These are phyloP conservation scores for Branchipolynoe longqiensis DNA, from an alignment of 2,888 invertebrate species.

Conservation along the genomic window DNA sequence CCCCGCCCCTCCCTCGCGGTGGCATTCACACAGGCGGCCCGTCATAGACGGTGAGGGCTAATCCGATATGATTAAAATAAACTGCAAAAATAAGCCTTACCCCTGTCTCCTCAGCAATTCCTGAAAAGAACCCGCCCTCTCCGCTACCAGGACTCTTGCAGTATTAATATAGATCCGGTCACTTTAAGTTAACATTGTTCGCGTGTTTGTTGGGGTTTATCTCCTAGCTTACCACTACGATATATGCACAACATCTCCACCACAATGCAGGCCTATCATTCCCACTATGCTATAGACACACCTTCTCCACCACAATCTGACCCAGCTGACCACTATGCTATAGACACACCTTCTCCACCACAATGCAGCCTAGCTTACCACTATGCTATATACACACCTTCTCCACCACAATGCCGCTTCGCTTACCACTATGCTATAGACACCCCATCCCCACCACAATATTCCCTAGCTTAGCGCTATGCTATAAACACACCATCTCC, in stretches of 20 bases:
- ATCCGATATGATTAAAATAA: conserved; percentile 27
- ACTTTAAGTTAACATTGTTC: neutral
- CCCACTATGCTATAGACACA: no score
- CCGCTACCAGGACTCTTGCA: neutral
- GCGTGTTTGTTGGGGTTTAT: neutral
- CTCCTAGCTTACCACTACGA: no score
- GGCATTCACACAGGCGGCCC: conserved; percentile 19
- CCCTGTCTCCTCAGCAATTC: neutral
- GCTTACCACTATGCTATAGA: no score
- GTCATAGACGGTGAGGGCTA: conserved; percentile 17
- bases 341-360: neutral
- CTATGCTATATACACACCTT: neutral
- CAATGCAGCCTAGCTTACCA: neutral
- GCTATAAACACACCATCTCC: no score
- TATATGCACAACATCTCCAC: no score
- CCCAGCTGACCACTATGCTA: neutral
- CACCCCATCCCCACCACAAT: no score
- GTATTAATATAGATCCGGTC: neutral
- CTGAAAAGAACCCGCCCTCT: neutral
- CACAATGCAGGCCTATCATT: no score
- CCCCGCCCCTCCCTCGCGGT: neutral
- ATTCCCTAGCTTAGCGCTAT: no score
- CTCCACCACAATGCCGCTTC: neutral
- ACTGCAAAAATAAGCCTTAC: neutral
- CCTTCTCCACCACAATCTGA: no score